Percentiles rank a stretch among this genome's conserved stretches.
Conservation (phyloP, 2,797 vertebrate genomes). For the Clamator glandarius region DNA sequence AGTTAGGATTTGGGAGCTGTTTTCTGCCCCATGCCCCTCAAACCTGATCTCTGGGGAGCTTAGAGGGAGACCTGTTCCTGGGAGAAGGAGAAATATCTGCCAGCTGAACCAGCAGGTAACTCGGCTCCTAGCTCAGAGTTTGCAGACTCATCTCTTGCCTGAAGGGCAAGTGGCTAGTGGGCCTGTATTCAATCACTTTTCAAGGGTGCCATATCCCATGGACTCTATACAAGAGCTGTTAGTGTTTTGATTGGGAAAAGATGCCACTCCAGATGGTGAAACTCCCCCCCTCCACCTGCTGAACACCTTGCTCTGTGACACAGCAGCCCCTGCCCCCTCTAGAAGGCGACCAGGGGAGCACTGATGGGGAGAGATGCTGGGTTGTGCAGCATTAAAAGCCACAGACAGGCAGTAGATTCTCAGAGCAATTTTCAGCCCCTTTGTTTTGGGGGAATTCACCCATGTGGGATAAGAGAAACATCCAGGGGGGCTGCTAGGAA, state of each 20-base stretch:
- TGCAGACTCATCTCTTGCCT: background rate
- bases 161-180: background rate
- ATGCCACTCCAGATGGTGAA: background rate
- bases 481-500: background rate
- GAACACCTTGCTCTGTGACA: background rate
- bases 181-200: background rate
- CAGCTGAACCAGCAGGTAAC: background rate
- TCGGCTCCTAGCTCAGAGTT: background rate
- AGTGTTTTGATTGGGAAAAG: background rate
- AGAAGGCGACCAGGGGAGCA: too few relatives aligned
- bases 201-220: fast-evolving
- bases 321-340: fast-evolving
- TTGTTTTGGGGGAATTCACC: background rate
- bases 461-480: background rate
- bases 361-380: background rate
- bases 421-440: background rate
- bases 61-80: background rate
- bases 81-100: background rate
- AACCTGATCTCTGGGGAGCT: background rate
- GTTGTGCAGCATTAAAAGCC: background rate
- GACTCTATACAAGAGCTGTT: fast-evolving
- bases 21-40: background rate
- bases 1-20: background rate
- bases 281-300: background rate
- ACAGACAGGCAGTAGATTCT: background rate